Percentiles rank a stretch among this genome's conserved stretches.
These are phyloP conservation scores for Leguminivora glycinivorella DNA, from an alignment of 1,140 invertebrate species.

Conservation along the genomic window DNA sequence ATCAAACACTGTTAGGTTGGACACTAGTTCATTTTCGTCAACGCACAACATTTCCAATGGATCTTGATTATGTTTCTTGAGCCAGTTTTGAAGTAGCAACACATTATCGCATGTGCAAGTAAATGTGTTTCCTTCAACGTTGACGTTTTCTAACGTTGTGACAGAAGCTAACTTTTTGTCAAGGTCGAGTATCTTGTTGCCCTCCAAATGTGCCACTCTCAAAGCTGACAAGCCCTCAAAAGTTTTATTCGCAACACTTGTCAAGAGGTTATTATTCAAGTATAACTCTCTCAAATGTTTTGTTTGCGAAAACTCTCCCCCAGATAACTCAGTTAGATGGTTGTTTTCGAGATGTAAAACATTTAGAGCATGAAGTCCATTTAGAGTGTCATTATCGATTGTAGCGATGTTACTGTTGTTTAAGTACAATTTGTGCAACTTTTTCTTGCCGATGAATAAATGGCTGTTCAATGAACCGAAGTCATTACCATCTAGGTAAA, in stretches of 20 bases:
- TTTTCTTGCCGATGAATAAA: slow-evolving; percentile 92
- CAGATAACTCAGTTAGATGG: slow-evolving; percentile 84
- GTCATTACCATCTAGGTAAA: slow-evolving; percentile 92
- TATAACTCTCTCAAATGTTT: slow-evolving; percentile 89
- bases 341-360: slow-evolving; percentile 92
- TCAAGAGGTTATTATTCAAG: slow-evolving; percentile 88
- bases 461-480: slow-evolving; percentile 88
- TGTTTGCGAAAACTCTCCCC: slow-evolving; percentile 88
- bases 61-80: slow-evolving; percentile 84
- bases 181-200: slow-evolving; percentile 87
- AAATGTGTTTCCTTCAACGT: slow-evolving; percentile 84
- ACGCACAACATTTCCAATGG: slow-evolving; percentile 82
- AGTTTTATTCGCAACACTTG: slow-evolving; percentile 86
- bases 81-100: slow-evolving; percentile 82
- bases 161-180: slow-evolving; percentile 82
- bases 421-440: slow-evolving; percentile 88
- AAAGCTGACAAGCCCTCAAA: slow-evolving; percentile 86
- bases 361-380: slow-evolving; percentile 86
- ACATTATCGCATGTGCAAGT: slow-evolving; percentile 84
- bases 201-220: slow-evolving; percentile 87
- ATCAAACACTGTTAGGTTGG: slow-evolving; percentile 82
- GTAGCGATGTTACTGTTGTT: slow-evolving; percentile 89
- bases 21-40: slow-evolving; percentile 81
- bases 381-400: slow-evolving; percentile 91
- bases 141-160: slow-evolving; percentile 85